Conservation (phyloP, 2,888 invertebrate species). For the Catocala sponsa region DNA sequence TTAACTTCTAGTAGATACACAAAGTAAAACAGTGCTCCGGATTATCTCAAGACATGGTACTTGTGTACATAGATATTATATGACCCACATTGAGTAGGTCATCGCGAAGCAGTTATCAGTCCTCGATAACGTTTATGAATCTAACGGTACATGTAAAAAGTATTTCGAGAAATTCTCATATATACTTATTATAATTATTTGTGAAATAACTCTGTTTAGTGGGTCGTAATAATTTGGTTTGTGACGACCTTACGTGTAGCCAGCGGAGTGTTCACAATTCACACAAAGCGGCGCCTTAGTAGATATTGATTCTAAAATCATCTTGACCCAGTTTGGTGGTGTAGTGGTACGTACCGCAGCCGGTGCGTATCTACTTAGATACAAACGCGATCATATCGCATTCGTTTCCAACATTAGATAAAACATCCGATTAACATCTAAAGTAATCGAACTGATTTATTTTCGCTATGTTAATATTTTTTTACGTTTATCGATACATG, state of each 20-base stretch:
- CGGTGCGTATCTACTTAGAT: slow-evolving; percentile 25
- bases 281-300: slow-evolving; percentile 41
- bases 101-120: slow-evolving; percentile 22
- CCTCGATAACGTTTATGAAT: slow-evolving; percentile 27
- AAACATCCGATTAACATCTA: slow-evolving; percentile 24
- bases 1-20: neutral
- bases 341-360: slow-evolving; percentile 17
- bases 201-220: slow-evolving; percentile 5
- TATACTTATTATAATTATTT: neutral
- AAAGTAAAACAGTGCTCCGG: slow-evolving; percentile 4
- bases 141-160: slow-evolving; percentile 10
- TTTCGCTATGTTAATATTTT: no score
- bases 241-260: slow-evolving; percentile 21
- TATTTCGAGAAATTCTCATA: neutral
- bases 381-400: slow-evolving; percentile 24
- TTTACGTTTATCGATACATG: no score
- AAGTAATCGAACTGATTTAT: neutral
- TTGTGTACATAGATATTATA: slow-evolving; percentile 24
- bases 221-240: slow-evolving; percentile 16
- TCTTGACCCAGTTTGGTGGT: slow-evolving; percentile 48
- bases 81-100: slow-evolving; percentile 32
- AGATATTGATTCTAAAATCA: slow-evolving; percentile 63
- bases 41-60: slow-evolving; percentile 15
- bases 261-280: slow-evolving; percentile 22
- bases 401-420: slow-evolving; percentile 29